Conservation (phyloP, 1,140 invertebrate species). For the Caenorhabditis inopinata region DNA sequence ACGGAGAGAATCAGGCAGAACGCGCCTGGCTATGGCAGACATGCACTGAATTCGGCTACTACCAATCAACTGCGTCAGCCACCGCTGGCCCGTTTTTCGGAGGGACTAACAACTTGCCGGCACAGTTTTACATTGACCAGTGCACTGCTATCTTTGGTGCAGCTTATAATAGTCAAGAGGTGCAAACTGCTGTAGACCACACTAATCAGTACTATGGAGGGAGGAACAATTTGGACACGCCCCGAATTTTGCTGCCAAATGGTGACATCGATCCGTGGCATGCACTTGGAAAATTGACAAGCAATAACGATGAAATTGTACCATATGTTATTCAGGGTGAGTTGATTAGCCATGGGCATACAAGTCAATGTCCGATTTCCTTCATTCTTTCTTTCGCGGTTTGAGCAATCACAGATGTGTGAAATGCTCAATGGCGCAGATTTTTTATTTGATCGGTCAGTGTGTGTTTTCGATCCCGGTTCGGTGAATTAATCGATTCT, state of each 20-base stretch:
- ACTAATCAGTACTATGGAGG: slow-evolving; percentile 83
- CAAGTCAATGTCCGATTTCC: too few species aligned
- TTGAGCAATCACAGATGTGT: too few species aligned
- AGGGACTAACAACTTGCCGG: slow-evolving; percentile 31
- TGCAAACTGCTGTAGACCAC: slow-evolving; percentile 69
- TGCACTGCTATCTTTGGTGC: slow-evolving; percentile 79
- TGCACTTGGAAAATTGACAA: slow-evolving; percentile 72
- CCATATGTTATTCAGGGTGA: slow-evolving; percentile 60
- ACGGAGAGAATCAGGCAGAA: slow-evolving; percentile 44
- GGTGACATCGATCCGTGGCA: slow-evolving; percentile 92
- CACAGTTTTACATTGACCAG: slow-evolving; percentile 77
- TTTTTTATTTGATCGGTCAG: too few species aligned
- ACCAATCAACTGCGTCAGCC: slow-evolving; percentile 78
- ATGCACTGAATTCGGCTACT: slow-evolving; percentile 91
- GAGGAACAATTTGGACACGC: slow-evolving; percentile 72
- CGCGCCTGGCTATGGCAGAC: slow-evolving; percentile 88
- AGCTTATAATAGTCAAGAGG: slow-evolving; percentile 72
- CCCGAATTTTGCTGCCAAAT: slow-evolving; percentile 81
- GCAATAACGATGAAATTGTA: slow-evolving; percentile 60
- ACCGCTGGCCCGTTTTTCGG: slow-evolving; percentile 47
- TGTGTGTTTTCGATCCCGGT: too few species aligned
- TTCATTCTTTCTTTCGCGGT: too few species aligned
- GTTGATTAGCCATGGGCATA: too few species aligned
- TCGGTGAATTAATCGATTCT: too few species aligned
- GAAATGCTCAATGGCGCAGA: too few species aligned